Evolutionary conservation across 2,113 vertebrate genomes (phyloP), one percentile per base, ranked within the genome.

Genomic region (Indri indri): DNA sequence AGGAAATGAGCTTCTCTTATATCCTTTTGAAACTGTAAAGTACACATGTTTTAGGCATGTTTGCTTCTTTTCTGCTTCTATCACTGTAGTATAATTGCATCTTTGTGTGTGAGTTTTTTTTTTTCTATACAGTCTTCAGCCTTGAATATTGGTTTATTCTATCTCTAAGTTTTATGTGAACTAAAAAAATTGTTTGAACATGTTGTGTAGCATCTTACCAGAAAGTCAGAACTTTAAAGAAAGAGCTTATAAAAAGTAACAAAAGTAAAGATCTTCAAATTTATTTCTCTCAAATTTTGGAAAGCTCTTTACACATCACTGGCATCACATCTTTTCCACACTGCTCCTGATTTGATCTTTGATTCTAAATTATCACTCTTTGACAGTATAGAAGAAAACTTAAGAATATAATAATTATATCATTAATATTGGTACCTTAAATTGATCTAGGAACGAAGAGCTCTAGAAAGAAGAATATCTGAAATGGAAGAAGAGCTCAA

Each of bases 401-500:
- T 92, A 66, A 17, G 2, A 71, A 74, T 92, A 27, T 91, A 50
- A 87, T 73, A 50, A 42, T 90, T 96, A 91, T 91, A 47, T 87
- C 47, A 73, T 95, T 98, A 98, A 98, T 96, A 74, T 50, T 34
- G 42, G 3, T 96, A 37, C 88, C 95, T 97, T 98, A 82, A 95
- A 93, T 96, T 90, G 86, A 90, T 98, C 85, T 99, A 99, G 99
- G 99, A 99, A 99, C 99, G 99, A 99, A 99, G 99, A 99, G 99
- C 99, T 92, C 99, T 99, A 99, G 99, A 99, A 99, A 99, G 99
- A 99, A 99, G 99, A 99, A 99, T 99, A 98, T 99, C 99, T 99
- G 99, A 99, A 99, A 99, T 99, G 99, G 99, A 99, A 99, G 99
- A 99, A 98, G 99, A 99, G 98, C 99, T 99, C 90, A 99, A 99